A percentile compares a stretch with the other conserved stretches of the same genome.
phyloP scores from a whole-genome alignment of 1,140 invertebrate genomes.

The Drosophila nasuta region DNA sequence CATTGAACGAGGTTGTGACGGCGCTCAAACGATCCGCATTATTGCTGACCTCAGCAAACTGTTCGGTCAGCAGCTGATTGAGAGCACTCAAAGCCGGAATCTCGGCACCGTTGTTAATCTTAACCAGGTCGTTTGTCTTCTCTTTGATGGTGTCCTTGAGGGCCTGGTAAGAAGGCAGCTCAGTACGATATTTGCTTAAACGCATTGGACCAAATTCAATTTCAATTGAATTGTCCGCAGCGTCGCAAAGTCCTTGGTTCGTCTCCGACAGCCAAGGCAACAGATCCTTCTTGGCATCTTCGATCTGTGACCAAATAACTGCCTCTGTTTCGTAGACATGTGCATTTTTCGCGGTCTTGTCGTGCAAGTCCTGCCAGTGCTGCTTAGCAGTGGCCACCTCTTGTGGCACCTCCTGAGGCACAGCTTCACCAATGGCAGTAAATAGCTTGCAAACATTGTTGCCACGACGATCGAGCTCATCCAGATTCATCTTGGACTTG shows the following conservation, averaged over 20 bases:
- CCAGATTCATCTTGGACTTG: constrained; percentile 90
- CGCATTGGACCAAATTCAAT: constrained; percentile 91
- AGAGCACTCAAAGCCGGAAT: constrained; percentile 90
- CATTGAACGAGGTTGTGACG: constrained; percentile 89
- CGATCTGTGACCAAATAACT: constrained; percentile 96
- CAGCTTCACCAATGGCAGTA: constrained; percentile 90
- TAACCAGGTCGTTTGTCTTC: constrained; percentile 92
- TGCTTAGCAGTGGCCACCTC: constrained; percentile 88
- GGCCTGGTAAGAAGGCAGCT: constrained; percentile 91
- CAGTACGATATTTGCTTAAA: constrained; percentile 93
- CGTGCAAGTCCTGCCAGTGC: constrained; percentile 91
- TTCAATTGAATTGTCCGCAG: constrained; percentile 91
- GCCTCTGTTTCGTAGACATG: constrained; percentile 94
- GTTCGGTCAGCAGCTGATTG: constrained; percentile 89
- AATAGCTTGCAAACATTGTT: constrained; percentile 90
- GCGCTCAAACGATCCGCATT: constrained; percentile 91
- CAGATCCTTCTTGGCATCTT: constrained; percentile 93
- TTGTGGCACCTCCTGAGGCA: constrained; percentile 88
- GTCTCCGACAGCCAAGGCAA: constrained; percentile 93
- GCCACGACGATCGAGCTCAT: constrained; percentile 90
- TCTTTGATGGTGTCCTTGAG: constrained; percentile 90
- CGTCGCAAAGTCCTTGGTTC: constrained; percentile 90
- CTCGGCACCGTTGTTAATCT: constrained; percentile 90
- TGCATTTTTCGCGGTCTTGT: constrained; percentile 89
- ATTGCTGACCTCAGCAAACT: constrained; percentile 91